Evolutionary conservation across 2,888 invertebrate species (phyloP), one percentile per base, ranked within the genome.

Genomic region (Latrodectus elegans): DNA sequence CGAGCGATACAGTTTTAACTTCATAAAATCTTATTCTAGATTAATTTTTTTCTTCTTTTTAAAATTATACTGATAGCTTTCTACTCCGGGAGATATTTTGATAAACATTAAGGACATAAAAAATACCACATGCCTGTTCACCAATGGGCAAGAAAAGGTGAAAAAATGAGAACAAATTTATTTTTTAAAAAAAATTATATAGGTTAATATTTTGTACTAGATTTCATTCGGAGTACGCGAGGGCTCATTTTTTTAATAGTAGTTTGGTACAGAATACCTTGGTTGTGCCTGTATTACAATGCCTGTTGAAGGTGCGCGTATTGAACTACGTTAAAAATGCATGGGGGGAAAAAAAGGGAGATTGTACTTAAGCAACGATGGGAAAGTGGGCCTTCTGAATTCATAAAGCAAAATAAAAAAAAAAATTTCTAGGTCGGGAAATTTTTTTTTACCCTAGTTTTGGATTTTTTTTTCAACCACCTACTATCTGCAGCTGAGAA

Each of bases 391-490:
- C 14, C 60, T 60, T 15, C 12, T 15, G 60, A 60, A 60, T 60
- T n/a, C n/a, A 60, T 60, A 60, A n/a, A 60, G 12, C n/a, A 60
- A 60, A 6, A 38, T 22, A 38, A 55, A 53, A 74, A 74, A 67
- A 67, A 53, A 74, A 73, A 73, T 67, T 81, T 81, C 73, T 74
- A 81, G 81, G 81, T 81, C 81, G 80, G 72, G 64, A 60, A 73
- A 52, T 60, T 60, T 60, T 60, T 15, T n/a, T 60, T 60, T 11
- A 60, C 60, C 60, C 60, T 60, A 60, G 60, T 60, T 60, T 60
- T n/a, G 60, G 12, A 60, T 55, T 55, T 55, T 60, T 60, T 60
- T 60, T 60, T 60, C 10, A 15, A 60, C 60, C 60, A 60, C 81
- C 65, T 64, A 73, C 55, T 51, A 12, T 52, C 38, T 17, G 53